Percentiles rank a stretch among this genome's conserved stretches.
Evolutionary conservation across 2,797 vertebrate genomes (phyloP).

Genomic region (Takifugu rubripes): DNA sequence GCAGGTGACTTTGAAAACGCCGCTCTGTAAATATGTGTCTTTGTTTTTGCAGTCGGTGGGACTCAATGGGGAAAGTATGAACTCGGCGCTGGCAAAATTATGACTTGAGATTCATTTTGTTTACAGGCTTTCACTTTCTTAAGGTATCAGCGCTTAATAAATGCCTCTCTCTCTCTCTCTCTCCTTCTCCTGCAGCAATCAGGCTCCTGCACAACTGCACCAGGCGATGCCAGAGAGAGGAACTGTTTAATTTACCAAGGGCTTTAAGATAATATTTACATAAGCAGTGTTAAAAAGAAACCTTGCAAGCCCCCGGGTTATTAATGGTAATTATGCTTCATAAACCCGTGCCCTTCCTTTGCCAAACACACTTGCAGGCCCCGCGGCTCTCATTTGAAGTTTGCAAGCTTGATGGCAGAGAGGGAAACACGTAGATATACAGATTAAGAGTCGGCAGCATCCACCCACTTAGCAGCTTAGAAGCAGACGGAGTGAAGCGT

Average conservation of each 20-base stretch:
- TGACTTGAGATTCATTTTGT: neutral
- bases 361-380: conserved; percentile 53
- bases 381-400: conserved; percentile 55
- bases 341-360: conserved; percentile 61
- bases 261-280: conserved; percentile 68
- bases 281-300: conserved; percentile 60
- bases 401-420: conserved; percentile 44
- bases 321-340: conserved; percentile 64
- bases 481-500: conserved; percentile 50
- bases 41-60: too few species aligned
- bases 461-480: conserved; percentile 60
- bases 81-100: neutral
- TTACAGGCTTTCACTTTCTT: conserved; percentile 3
- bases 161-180: neutral
- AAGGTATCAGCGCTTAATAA: conserved; percentile 8
- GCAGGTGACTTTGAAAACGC: conserved; percentile 19
- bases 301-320: conserved; percentile 61
- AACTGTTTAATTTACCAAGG: conserved; percentile 60
- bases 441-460: conserved; percentile 60
- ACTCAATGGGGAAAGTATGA: too few species aligned
- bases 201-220: conserved; percentile 12
- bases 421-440: conserved; percentile 54
- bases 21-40: neutral
- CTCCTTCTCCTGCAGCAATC: neutral
- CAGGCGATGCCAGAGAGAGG: conserved; percentile 35